Evolutionary conservation across 1,140 invertebrate genomes (phyloP).

Genomic region (Phymorhynchus buccinoides): DNA sequence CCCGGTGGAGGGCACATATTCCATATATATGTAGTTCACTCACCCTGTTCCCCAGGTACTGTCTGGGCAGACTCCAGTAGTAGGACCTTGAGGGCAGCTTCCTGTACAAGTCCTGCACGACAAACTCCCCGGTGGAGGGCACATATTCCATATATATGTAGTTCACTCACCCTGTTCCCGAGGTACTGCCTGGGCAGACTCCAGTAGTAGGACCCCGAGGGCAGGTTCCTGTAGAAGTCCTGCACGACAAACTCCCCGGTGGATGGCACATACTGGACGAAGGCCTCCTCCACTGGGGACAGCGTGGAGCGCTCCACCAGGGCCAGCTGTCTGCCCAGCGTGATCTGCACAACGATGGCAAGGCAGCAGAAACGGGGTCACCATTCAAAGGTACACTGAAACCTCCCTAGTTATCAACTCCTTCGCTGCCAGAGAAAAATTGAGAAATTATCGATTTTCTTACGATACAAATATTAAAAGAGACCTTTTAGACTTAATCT

Average conservation of each 20-base stretch:
- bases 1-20: slow-evolving; percentile 53
- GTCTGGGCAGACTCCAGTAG: slow-evolving; percentile 85
- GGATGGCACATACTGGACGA: slow-evolving; percentile 57
- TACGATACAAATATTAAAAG: too few species aligned
- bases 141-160: too few species aligned
- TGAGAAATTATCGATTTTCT: too few species aligned
- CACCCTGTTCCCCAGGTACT: slow-evolving; percentile 92
- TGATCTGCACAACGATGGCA: slow-evolving; percentile 49
- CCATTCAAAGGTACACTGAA: too few species aligned
- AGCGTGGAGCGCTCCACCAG: slow-evolving; percentile 48
- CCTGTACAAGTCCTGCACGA: slow-evolving; percentile 58
- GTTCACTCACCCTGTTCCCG: slow-evolving; percentile 85
- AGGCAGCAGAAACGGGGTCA: neutral
- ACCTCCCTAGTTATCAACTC: too few species aligned
- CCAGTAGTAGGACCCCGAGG: slow-evolving; percentile 82
- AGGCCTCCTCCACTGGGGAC: slow-evolving; percentile 51
- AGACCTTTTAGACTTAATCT: too few species aligned
- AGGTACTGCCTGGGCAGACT: slow-evolving; percentile 85
- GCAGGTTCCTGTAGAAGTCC: slow-evolving; percentile 57
- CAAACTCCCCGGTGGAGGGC: slow-evolving; percentile 56
- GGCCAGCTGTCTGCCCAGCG: slow-evolving; percentile 53
- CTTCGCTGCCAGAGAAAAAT: too few species aligned
- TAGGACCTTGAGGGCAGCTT: slow-evolving; percentile 74
- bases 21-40: too few species aligned
- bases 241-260: slow-evolving; percentile 58